Conservation (phyloP, 2,113 vertebrate genomes). For the Anhinga anhinga region DNA sequence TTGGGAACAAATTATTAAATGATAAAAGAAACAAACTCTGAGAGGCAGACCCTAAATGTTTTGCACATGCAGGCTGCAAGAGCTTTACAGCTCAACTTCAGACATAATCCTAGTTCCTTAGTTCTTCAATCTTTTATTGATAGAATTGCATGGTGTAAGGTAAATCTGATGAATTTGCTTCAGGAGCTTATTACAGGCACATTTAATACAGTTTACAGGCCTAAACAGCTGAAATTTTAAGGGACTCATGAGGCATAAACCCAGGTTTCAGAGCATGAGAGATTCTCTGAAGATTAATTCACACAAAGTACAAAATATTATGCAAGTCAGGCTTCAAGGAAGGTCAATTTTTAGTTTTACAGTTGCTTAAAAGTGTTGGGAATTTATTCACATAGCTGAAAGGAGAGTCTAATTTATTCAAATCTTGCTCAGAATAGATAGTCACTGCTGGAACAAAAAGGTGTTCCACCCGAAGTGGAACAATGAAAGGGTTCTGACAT, state of each 20-base stretch:
- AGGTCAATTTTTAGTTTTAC: not conserved
- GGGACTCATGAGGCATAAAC: not conserved
- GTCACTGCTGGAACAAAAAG: not conserved
- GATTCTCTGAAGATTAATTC: not conserved
- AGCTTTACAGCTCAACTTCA: not conserved
- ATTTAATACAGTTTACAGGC: not conserved
- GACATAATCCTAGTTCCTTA: not conserved
- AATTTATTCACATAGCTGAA: not conserved
- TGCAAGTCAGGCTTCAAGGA: not conserved
- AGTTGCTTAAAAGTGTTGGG: not conserved
- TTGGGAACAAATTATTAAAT: not conserved
- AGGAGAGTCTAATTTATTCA: not conserved
- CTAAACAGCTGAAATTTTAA: not conserved
- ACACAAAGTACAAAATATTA: not conserved
- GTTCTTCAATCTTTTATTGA: not conserved
- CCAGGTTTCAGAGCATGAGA: not conserved
- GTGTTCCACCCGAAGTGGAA: not conserved
- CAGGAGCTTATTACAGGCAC: not conserved
- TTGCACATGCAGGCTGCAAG: not conserved
- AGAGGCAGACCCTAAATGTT: not conserved
- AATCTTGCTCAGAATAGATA: not conserved
- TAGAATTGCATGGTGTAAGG: not conserved
- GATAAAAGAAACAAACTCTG: not conserved
- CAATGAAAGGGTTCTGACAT: accelerated
- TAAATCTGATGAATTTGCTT: not conserved